Base-by-base conservation (phyloP, 2,797 vertebrate species). In the Pteronotus mesoamericanus region DNA sequence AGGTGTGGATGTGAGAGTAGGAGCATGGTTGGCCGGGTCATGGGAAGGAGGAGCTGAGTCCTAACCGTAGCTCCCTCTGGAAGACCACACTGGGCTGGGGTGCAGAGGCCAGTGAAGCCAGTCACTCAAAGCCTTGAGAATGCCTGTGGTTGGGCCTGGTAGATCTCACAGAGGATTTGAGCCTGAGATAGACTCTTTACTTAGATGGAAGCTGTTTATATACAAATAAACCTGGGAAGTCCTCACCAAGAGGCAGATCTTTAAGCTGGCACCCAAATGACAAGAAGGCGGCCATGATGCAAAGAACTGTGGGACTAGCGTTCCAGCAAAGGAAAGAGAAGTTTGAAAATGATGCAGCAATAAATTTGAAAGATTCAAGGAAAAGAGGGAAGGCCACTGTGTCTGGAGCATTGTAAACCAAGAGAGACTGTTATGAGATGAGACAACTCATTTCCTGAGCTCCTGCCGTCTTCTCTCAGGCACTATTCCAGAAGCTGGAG, bases 21-120 rank as follows among this genome's bases (percentile, higher is more conserved):
- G 39, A 61, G 15, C 3, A 21, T 1, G 2, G 29, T 0, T 48
- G 19, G 7, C 9, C 6, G 9, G 48, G 15, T 0, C 0, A 1
- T 4, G 11, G 9, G 2, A 1, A 12, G 55, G 26, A 29, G 51
- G 15, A 21, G 0, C 46, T 51, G 53, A 51, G 16, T 42, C 11
- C 29, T 44, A 29, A 61, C 44, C 12, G 9, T 3, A 44, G 53
- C 44, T 66, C 4, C 51, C 51, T 64, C 42, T 53, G 84, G 44
- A 92, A 94, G 37, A 22, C 18, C 10, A 12, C n/a, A 66, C 19
- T n/a, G 15, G 4, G 26, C 19, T n/a, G 15, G 4, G 26, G 1
- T 14, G 22, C 10, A 5, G 3, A 85, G 29, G 22, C 10, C 5
- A 32, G 11, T 12, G 34, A 44, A 16, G 18, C 21, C 22, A 61